Conservation (phyloP, 2,113 vertebrate genomes). For the Leucopsar rothschildi region DNA sequence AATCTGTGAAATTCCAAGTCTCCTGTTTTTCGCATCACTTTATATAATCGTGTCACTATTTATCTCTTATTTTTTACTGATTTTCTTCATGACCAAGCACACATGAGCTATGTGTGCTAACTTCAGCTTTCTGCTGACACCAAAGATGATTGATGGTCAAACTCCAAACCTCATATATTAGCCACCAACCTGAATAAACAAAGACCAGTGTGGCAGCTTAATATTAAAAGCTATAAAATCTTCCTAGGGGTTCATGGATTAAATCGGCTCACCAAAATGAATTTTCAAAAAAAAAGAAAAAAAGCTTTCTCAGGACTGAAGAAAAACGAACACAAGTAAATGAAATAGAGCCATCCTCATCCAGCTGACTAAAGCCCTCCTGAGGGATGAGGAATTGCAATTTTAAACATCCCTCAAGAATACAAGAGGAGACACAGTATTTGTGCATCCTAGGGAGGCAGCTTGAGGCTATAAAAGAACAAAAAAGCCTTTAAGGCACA, state of each 20-base stretch:
- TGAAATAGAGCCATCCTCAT: constrained; percentile 49
- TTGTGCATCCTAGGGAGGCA: constrained; percentile 43
- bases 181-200: constrained; percentile 63
- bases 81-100: neutral
- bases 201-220: constrained; percentile 34
- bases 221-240: constrained; percentile 65
- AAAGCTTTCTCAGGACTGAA: constrained; percentile 6
- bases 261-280: constrained; percentile 57
- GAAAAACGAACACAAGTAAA: neutral
- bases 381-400: constrained; percentile 43
- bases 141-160: constrained; percentile 41
- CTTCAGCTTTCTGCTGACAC: neutral
- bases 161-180: constrained; percentile 19
- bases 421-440: constrained; percentile 31
- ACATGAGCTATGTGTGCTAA: neutral
- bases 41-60: neutral
- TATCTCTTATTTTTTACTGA: neutral
- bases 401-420: constrained; percentile 47
- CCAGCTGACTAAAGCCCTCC: constrained; percentile 36
- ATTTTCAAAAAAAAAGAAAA: neutral
- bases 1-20: neutral
- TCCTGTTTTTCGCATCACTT: neutral
- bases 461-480: constrained; percentile 46
- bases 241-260: constrained; percentile 48
- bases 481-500: constrained; percentile 47